These are phyloP conservation scores for Hypomecis punctinalis DNA, from an alignment of 2,888 invertebrate genomes.

Conservation along the genomic window DNA sequence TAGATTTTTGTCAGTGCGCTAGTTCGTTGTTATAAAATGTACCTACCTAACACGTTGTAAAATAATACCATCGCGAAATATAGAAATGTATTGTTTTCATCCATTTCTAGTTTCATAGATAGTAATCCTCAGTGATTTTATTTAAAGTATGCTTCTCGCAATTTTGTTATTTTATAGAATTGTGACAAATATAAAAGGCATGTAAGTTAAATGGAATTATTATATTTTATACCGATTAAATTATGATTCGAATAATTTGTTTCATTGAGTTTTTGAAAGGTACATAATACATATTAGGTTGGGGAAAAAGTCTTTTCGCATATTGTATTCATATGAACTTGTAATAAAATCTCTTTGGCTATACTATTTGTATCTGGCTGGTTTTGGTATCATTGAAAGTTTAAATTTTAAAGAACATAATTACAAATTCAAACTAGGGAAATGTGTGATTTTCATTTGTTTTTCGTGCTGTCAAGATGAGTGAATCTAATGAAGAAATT, in stretches of 20 bases:
- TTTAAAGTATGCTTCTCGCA: slow-evolving; percentile 21
- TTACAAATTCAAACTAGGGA: too few species aligned
- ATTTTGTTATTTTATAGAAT: slow-evolving; percentile 38
- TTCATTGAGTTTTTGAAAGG: slow-evolving; percentile 28
- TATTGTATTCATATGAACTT: too few species aligned
- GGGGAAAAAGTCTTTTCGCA: too few species aligned
- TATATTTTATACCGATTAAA: slow-evolving; percentile 80
- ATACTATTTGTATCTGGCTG: too few species aligned
- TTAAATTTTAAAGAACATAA: too few species aligned
- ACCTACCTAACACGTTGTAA: slow-evolving; percentile 22
- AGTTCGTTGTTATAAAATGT: slow-evolving; percentile 21
- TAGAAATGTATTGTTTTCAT: slow-evolving; percentile 16
- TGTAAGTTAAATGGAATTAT: slow-evolving; percentile 70
- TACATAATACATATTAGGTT: too few species aligned
- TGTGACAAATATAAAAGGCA: slow-evolving; percentile 56
- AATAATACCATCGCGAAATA: slow-evolving; percentile 12
- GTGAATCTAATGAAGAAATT: too few species aligned
- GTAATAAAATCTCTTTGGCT: too few species aligned
- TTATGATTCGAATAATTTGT: slow-evolving; percentile 55
- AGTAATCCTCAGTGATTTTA: slow-evolving; percentile 14
- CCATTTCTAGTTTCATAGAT: slow-evolving; percentile 5
- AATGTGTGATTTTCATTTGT: too few species aligned
- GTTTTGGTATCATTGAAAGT: too few species aligned
- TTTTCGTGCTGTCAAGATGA: too few species aligned
- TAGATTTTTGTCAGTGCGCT: slow-evolving; percentile 23